Evolutionary conservation across 2,888 invertebrate genomes (phyloP), one percentile per base, ranked within the genome.

Genomic region (Agrenia bidenticulata): DNA sequence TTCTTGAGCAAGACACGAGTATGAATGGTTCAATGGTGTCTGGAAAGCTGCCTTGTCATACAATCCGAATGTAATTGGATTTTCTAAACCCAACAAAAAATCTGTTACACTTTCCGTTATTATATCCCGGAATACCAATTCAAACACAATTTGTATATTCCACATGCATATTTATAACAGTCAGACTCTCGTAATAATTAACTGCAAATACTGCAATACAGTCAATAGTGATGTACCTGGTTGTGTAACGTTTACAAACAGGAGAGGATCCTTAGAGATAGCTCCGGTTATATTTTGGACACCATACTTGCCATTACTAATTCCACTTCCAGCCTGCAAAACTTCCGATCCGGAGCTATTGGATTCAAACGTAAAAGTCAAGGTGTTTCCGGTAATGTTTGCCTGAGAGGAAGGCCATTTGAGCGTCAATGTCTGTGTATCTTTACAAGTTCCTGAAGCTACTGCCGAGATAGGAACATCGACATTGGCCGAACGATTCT

Each of bases 1-100:
- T 71, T 88, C 86, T 58, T 83, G 78, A 58, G 85, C 83, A 32
- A 82, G 79, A 81, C 91, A 92, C 76, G 87, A 86, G 81, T 90
- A 92, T 0, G 92, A 92, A 76, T 87, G 86, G 49, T 82, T 81
- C 41, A 86, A 75, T 0, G 86, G 85, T 0, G 86, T 85, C 70
- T 79, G 78, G 80, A 89, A 89, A 69, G 83, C 83, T 1, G 79
- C 76, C 11, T 79, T 78, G 13, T 80, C 80, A 77, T 19, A 17
- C 5, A 87, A 85, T 19, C 5, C 4, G 51, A 17, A 15, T n/a
- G n/a, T n/a, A 39, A 39, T 39, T 39, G 9, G 9, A 37, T 85
- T 61, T 0, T 79, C 78, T 11, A 21, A 62, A 73, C 79, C 77
- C 61, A 77, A 80, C 79, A 57, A 17, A 65, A 70, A 73, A 42